phyloP scores from a whole-genome alignment of 2,113 vertebrate species.

The Vidua macroura region DNA sequence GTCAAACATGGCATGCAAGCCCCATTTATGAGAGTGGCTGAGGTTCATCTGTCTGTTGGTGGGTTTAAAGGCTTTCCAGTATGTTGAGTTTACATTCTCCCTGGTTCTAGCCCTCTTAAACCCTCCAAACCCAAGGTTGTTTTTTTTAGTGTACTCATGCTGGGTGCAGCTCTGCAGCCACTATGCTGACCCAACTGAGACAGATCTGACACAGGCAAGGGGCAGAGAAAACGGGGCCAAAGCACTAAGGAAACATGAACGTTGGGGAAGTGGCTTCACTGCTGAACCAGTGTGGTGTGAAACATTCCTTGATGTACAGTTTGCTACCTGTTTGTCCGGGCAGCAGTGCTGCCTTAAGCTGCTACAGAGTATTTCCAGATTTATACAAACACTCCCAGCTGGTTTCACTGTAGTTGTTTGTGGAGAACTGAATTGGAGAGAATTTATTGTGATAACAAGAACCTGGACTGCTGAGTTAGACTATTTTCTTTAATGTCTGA shows the following conservation, averaged over 20 bases:
- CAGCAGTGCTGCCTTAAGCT: background rate
- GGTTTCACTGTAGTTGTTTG: background rate
- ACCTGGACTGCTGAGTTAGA: background rate
- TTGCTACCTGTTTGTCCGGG: background rate
- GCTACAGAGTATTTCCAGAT: background rate
- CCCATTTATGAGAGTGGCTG: background rate
- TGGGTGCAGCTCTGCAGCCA: background rate
- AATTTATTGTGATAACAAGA: background rate
- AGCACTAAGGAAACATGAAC: fast-evolving
- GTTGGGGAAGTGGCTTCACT: background rate
- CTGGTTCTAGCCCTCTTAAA: background rate
- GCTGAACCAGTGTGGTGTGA: background rate
- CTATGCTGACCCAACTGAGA: background rate
- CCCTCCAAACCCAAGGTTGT: background rate
- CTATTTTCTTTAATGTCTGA: background rate
- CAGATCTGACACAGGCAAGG: background rate
- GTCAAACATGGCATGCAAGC: background rate
- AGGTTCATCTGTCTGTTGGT: background rate
- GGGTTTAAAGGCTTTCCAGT: background rate
- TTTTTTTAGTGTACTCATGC: background rate
- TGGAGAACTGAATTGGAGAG: background rate
- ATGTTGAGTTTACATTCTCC: background rate
- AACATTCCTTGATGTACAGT: background rate
- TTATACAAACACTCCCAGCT: background rate
- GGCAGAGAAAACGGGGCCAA: background rate